Base-by-base conservation (phyloP, 2,888 invertebrate genomes). In the Bombyx huttoni region DNA sequence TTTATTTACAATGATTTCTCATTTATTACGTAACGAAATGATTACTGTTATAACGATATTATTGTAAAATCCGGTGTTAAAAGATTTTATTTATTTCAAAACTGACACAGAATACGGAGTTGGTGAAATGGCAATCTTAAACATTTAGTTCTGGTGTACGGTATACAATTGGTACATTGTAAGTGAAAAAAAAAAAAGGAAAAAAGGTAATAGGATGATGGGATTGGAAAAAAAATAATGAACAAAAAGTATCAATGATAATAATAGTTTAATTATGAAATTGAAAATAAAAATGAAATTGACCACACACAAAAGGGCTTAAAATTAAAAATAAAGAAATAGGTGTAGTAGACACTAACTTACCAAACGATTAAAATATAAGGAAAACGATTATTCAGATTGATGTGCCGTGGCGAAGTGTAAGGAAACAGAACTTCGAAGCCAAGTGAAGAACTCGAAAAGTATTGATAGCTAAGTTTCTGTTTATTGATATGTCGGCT, bases 241-340 rank as follows among this genome's bases (percentile, higher is more conserved):
- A 81, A 82, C 79, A 76, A 84, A 83, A 82, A 80, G 82, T 72
- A 70, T 80, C 71, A 82, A 84, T 84, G 81, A 84, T 81, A 83
- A 87, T 84, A 82, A 82, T 83, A 83, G 78, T 86, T 88, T 88
- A 86, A 86, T 86, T 79, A 85, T 78, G 81, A 85, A 87, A 85
- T 77, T 84, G 85, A 86, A 83, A 85, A 82, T 86, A 84, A 86
- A 85, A 77, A 80, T 77, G 85, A 86, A 87, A 88, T 78, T 85
- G 87, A 88, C 78, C 86, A 86, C 86, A 86, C 86, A 83, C 78
- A 81, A 24, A 24, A 24, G 83, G 81, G 73, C 86, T 85, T 86
- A 86, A 78, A 64, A 71, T 82, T 85, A 85, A 81, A 84, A 81
- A 78, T 80, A 81, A 80, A 79, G 78, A 78, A 75, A 73, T 66